These are phyloP conservation scores for Phallusia fumigata DNA, from an alignment of 23 tunicate species.

Conservation along the genomic window DNA sequence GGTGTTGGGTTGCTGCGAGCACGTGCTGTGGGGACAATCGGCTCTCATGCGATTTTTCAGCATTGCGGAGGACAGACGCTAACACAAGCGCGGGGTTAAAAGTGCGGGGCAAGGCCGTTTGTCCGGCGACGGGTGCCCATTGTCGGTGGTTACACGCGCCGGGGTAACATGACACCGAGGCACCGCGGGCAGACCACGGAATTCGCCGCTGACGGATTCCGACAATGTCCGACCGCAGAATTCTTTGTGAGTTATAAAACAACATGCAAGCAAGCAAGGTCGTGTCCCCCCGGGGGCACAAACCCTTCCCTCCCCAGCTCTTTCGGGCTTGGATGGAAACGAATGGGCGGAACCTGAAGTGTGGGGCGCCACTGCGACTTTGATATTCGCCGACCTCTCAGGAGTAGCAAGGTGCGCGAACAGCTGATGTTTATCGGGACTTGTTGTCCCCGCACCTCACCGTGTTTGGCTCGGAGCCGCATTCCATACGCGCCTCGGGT, in stretches of 20 bases:
- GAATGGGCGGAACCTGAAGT: conserved; percentile 5
- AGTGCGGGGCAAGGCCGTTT: not conserved
- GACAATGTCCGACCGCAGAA: too few species aligned
- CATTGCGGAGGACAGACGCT: not conserved
- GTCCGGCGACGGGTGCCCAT: not conserved
- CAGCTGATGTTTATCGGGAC: conserved; percentile 8
- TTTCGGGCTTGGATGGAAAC: not conserved
- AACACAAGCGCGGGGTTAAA: conserved; percentile 1
- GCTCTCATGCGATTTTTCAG: not conserved
- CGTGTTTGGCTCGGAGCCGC: not conserved
- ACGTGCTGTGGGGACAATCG: not conserved
- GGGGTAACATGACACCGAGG: not conserved
- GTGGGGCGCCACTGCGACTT: not conserved
- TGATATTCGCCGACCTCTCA: conserved; percentile 4
- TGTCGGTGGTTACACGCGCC: not conserved
- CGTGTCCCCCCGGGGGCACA: not conserved
- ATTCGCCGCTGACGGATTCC: too few species aligned
- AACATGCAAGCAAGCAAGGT: not conserved
- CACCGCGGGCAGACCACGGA: not conserved
- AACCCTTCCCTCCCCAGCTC: not conserved
- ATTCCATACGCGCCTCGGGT: not conserved
- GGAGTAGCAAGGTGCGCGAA: not conserved
- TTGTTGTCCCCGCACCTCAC: too few species aligned
- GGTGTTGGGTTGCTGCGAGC: not conserved
- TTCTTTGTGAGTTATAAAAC: not conserved